Evolutionary conservation across 2,888 invertebrate species (phyloP).

Genomic region (Drosophila mimica): DNA sequence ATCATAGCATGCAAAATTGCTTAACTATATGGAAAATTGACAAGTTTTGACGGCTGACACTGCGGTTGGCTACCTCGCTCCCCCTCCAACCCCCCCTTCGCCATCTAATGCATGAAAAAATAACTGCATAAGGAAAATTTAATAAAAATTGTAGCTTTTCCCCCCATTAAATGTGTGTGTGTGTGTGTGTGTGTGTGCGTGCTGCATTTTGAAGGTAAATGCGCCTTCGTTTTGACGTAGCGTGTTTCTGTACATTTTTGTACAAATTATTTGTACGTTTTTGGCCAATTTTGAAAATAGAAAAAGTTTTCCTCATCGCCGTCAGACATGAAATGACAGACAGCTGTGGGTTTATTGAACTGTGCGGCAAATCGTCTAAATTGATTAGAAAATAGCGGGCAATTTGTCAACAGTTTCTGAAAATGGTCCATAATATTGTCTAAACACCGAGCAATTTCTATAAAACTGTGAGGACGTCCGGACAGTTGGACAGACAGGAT

Average conservation of each 20-base stretch:
- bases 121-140: constrained; percentile 60
- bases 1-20: constrained; percentile 65
- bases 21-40: constrained; percentile 81
- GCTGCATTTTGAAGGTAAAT: constrained; percentile 34
- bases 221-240: constrained; percentile 38
- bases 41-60: constrained; percentile 74
- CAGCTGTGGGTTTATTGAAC: constrained; percentile 68
- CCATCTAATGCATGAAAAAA: constrained; percentile 41
- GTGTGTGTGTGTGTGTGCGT: constrained; percentile 10
- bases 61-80: constrained; percentile 53
- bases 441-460: constrained; percentile 67
- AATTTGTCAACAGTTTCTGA: constrained; percentile 66
- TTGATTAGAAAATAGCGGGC: constrained; percentile 69
- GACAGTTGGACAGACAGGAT: constrained; percentile 32
- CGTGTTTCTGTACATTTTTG: constrained; percentile 65
- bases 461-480: constrained; percentile 38
- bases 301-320: constrained; percentile 67
- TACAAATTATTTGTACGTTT: constrained; percentile 66
- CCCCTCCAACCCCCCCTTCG: background rate
- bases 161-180: too few species aligned
- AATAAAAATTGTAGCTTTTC: constrained; percentile 40
- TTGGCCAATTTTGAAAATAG: constrained; percentile 71
- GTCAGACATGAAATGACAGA: constrained; percentile 53
- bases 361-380: constrained; percentile 39
- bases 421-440: constrained; percentile 72